These are phyloP conservation scores for Lasioglossum albipes DNA, from an alignment of 1,140 invertebrate genomes.

Conservation along the genomic window DNA sequence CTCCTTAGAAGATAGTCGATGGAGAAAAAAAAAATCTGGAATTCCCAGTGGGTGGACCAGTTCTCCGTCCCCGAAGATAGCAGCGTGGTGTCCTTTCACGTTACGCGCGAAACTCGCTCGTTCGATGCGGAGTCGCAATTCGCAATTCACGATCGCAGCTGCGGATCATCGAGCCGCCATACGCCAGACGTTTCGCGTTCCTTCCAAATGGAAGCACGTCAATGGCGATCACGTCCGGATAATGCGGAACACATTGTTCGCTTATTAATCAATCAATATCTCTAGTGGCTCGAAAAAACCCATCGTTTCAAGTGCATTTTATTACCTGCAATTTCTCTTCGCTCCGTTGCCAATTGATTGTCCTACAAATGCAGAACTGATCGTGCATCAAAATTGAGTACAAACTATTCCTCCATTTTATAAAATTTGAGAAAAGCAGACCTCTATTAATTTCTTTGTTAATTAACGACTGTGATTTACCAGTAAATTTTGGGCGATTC, in stretches of 20 bases:
- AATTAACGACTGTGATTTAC: too few species aligned
- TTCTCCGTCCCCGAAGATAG: slow-evolving; percentile 56
- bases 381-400: too few species aligned
- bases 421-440: too few species aligned
- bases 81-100: slow-evolving; percentile 53
- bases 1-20: slow-evolving; percentile 4
- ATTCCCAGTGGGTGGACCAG: slow-evolving; percentile 65
- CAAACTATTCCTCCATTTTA: too few species aligned
- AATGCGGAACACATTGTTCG: neutral
- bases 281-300: too few species aligned
- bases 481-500: too few species aligned
- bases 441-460: too few species aligned
- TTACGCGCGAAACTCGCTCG: slow-evolving; percentile 34
- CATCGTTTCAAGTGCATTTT: too few species aligned
- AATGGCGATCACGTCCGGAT: neutral
- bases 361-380: too few species aligned
- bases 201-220: neutral
- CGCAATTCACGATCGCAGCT: neutral
- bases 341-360: too few species aligned
- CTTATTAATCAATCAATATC: neutral
- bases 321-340: too few species aligned
- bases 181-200: neutral
- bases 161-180: neutral
- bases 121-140: slow-evolving; percentile 2
- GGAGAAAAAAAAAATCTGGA: slow-evolving; percentile 57